Percentiles rank a stretch among this genome's conserved stretches.
These are phyloP conservation scores for Drosophila anomalata DNA, from an alignment of 2,888 invertebrate genomes.

Conservation along the genomic window DNA sequence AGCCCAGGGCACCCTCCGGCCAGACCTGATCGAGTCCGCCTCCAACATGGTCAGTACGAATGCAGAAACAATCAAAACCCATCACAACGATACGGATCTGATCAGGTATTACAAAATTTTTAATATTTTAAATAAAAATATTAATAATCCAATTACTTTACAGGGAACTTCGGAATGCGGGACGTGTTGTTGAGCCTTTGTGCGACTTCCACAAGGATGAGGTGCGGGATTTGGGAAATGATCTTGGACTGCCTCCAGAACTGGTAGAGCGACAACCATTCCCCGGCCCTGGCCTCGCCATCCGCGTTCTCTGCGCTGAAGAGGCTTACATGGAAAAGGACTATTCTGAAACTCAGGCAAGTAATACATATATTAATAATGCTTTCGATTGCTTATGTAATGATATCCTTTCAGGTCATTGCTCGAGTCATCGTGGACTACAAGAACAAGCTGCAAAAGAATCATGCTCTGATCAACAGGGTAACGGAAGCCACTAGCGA, in stretches of 20 bases:
- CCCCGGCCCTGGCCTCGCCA: constrained; percentile 99
- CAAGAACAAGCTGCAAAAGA: constrained; percentile 95
- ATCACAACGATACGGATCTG: constrained; percentile 99
- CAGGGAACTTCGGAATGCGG: constrained; percentile 88
- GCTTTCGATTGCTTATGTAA: neutral
- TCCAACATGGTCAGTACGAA: constrained; percentile 92
- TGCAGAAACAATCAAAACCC: constrained; percentile 99
- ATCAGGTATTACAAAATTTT: constrained; percentile 87
- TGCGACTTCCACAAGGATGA: constrained; percentile 99
- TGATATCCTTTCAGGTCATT: constrained; percentile 87
- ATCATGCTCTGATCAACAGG: constrained; percentile 95
- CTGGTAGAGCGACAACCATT: constrained; percentile 98
- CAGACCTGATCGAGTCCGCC: constrained; percentile 99
- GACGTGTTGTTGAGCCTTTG: constrained; percentile 98
- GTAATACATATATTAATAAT: constrained; percentile 5
- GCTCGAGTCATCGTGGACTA: constrained; percentile 97
- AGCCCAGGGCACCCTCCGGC: constrained; percentile 97
- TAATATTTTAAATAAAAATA: neutral
- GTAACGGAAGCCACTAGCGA: constrained; percentile 92
- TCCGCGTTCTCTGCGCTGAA: constrained; percentile 97
- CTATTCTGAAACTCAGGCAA: constrained; percentile 96
- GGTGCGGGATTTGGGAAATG: constrained; percentile 93
- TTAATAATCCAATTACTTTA: neutral
- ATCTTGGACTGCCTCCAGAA: constrained; percentile 93
- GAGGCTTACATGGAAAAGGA: constrained; percentile 97